Conservation (phyloP, 2,797 vertebrate genomes). For the Odontamblyopus rebecca region DNA sequence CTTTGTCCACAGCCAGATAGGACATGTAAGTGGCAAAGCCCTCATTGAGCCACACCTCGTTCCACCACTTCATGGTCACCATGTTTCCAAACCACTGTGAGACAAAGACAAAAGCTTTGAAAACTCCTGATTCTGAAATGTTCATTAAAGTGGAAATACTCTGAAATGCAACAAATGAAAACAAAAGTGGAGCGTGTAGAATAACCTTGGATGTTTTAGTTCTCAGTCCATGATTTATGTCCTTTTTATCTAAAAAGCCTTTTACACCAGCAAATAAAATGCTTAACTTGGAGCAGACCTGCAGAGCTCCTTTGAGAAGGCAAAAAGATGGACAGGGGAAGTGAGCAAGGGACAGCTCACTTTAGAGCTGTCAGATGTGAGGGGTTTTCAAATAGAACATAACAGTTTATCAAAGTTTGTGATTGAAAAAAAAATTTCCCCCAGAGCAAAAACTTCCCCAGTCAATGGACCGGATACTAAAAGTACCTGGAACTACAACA, state of each 20-base stretch:
- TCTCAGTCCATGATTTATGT: neutral
- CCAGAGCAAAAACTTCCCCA: neutral
- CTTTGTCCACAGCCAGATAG: slow-evolving; percentile 46
- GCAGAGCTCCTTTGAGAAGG: neutral
- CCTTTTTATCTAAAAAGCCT: neutral
- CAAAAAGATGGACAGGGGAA: neutral
- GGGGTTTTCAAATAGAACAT: neutral
- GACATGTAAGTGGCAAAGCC: slow-evolving; percentile 76
- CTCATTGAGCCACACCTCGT: slow-evolving; percentile 80
- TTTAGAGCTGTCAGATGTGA: neutral
- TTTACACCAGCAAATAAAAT: neutral
- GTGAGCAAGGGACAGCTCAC: neutral
- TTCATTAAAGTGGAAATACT: neutral
- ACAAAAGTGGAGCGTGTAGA: neutral
- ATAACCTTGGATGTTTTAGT: neutral
- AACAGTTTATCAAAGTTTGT: neutral
- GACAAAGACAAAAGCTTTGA: slow-evolving; percentile 6
- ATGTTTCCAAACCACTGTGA: slow-evolving; percentile 83
- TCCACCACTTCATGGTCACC: slow-evolving; percentile 85
- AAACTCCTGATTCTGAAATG: neutral
- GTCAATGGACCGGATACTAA: neutral
- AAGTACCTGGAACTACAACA: neutral
- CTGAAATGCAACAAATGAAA: neutral
- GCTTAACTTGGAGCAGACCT: neutral
- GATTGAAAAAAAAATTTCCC: neutral